phyloP scores from a whole-genome alignment of 2,113 vertebrate species.

The Psittacus erithacus region DNA sequence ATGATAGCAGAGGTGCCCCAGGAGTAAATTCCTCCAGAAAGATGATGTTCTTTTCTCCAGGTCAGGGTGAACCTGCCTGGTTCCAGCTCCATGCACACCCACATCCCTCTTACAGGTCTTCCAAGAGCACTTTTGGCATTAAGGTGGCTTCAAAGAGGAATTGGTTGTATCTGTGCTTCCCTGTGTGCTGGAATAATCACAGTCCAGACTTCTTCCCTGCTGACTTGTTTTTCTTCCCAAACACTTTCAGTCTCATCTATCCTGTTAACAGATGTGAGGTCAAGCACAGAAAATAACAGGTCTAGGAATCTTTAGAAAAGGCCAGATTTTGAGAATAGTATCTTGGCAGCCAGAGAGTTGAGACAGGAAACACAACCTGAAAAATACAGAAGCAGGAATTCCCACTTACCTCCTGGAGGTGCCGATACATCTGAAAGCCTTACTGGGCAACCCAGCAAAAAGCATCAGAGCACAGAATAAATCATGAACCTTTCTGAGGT shows the following conservation, averaged over 20 bases:
- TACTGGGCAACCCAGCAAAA: not conserved
- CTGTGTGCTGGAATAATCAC: not conserved
- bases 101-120: not conserved
- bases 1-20: not conserved
- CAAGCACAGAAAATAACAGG: not conserved
- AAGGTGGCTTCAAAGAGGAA: not conserved
- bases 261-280: not conserved
- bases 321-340: not conserved
- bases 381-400: not conserved
- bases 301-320: not conserved
- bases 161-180: not conserved
- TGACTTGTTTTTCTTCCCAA: not conserved
- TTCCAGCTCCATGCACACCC: not conserved
- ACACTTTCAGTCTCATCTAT: not conserved
- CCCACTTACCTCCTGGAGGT: not conserved
- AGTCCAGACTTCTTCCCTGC: not conserved
- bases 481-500: not conserved
- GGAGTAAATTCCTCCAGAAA: not conserved
- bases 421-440: not conserved
- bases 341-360: not conserved
- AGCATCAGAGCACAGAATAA: not conserved
- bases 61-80: rapidly evolving
- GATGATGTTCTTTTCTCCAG: not conserved
- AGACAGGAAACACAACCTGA: not conserved
- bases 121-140: not conserved